Evolutionary conservation across 2,113 vertebrate genomes (phyloP).

Genomic region (Mirza zaza): DNA sequence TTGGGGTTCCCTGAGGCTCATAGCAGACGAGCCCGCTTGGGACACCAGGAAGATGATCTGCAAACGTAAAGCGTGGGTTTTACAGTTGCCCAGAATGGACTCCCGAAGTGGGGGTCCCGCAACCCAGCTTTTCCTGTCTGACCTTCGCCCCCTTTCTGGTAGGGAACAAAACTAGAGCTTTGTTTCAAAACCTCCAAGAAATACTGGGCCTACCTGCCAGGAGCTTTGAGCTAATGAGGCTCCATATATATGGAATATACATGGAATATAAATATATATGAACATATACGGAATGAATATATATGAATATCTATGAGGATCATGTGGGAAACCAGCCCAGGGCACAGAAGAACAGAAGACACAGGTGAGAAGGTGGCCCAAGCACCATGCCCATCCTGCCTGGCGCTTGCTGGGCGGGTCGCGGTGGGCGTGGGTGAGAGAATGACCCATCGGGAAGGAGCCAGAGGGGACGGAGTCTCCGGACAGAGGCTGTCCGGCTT

Average conservation of each 20-base stretch:
- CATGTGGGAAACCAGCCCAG: neutral
- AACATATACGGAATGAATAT: too few relatives aligned
- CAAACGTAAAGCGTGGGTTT: neutral
- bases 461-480: rapidly evolving
- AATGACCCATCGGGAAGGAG: rapidly evolving
- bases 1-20: neutral
- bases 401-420: rapidly evolving
- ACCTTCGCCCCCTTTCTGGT: neutral
- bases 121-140: neutral
- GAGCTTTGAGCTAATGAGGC: neutral
- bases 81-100: neutral
- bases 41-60: neutral
- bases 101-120: neutral
- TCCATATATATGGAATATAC: neutral
- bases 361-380: rapidly evolving
- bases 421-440: neutral
- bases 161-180: neutral
- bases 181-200: neutral
- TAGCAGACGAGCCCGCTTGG: rapidly evolving
- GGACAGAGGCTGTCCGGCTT: rapidly evolving
- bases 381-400: rapidly evolving
- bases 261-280: too few relatives aligned
- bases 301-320: too few relatives aligned
- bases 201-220: neutral
- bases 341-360: neutral